Base-by-base conservation (phyloP, 2,888 invertebrate species). In the Proisotoma minuta region DNA sequence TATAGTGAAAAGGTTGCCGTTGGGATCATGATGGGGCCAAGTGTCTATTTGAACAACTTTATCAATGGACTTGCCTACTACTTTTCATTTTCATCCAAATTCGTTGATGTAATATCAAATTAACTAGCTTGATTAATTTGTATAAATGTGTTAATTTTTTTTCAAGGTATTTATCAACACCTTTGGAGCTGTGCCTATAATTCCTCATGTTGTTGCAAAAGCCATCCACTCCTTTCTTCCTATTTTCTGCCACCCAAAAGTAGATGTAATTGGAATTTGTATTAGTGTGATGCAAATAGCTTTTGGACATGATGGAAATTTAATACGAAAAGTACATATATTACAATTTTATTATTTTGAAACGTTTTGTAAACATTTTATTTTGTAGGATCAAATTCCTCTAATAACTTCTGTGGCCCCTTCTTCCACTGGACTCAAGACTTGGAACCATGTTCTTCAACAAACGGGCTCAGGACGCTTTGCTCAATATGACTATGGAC, bases 231-330 rank as follows among this genome's bases (percentile, higher is more conserved):
- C 34, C n/a, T 34, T 66, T 18, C 40, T 66, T 1, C 66, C 66
- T 8, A 20, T 62, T 1, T 63, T 62, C n/a, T 62, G 66, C 28
- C 48, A 60, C 20, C 66, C 66, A 39, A 52, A 40, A 29, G 34
- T 66, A 1, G 66, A 66, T 20, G 3, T 66, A 5, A 20, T 66
- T 3, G 66, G 66, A 10, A 18, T 66, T 2, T 66, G 66, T 47
- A 15, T 57, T 15, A 29, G 1, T n/a, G 43, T 66, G 4, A n/a
- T 2, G 2, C 34, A 48, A 2, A 8, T 62, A 15, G 40, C 49
- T 15, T 60, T 66, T 52, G 66, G 66, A 0, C n/a, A 66, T 43
- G 66, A 66, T 47, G 28, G 34, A 18, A 62, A 62, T 10, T 39
- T 60, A 39, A 63, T 64, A 3, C 47, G 59, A 28, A 57, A 57